Base-by-base conservation (phyloP, 2,113 vertebrate species). In the Cinclus cinclus region DNA sequence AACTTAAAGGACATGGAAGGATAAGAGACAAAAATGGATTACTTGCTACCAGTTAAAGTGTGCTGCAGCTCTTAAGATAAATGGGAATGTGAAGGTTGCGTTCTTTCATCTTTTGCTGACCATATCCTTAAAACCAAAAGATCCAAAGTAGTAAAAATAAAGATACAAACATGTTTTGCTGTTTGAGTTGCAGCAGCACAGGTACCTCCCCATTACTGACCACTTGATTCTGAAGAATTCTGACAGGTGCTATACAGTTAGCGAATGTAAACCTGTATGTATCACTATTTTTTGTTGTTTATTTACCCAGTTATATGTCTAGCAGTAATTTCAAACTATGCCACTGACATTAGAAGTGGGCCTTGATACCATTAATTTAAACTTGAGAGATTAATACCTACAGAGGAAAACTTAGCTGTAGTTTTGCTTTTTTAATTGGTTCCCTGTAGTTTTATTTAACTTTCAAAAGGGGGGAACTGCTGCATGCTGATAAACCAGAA, bases 401-500 rank as follows among this genome's bases (percentile, higher is more conserved):
- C 17, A 70, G 56, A 73, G 22, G 35, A 90, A 82, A 74, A 49
- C 27, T 81, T 53, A 73, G 22, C 53, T 75, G 37, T 83, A 76
- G 23, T 58, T 87, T 87, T 71, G 20, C 31, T 60, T 79, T 94
- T 91, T 89, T 47, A 83, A 75, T 90, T 83, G 81, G 41, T 63
- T 93, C 64, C 71, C 75, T 2, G 9, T 83, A 46, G 90, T 91
- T 96, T 92, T 64, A 83, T 88, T 86, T 89, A 82, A 24, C 50
- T 82, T 88, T 11, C 70, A 94, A 74, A 81, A 9, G 4, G 23
- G 33, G 30, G 9, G n/a, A 55, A 74, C 46, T 90, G 24, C 63
- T 88, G 22, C 64, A 91, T 95, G 77, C 80, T 96, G 90, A 88
- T 83, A 94, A 71, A 86, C 25, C 39, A 81, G 83, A 63, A 78